Conservation (phyloP, 2,888 invertebrate genomes). For the Orthosia gothica region DNA sequence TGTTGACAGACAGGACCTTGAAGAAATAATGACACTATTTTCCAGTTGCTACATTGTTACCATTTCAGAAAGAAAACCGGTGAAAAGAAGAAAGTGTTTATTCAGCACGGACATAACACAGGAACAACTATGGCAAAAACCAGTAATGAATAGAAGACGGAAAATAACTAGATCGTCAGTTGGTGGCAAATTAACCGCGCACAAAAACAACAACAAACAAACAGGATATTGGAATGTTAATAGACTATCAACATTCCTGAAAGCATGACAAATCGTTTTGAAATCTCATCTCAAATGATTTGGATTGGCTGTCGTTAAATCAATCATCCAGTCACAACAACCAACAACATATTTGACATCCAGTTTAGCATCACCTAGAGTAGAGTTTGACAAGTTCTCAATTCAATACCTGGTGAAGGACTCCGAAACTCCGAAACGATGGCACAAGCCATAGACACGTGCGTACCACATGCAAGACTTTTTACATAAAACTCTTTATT, state of each 20-base stretch:
- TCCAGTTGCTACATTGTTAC: neutral
- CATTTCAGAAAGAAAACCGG: neutral
- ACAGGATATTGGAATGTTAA: neutral
- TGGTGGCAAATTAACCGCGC: too few relatives aligned
- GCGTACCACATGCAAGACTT: constrained; percentile 12
- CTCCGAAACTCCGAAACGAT: too few relatives aligned
- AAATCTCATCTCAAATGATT: constrained; percentile 1
- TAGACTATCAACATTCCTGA: neutral
- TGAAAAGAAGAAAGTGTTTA: neutral
- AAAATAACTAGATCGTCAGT: neutral
- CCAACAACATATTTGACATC: neutral
- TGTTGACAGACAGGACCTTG: neutral
- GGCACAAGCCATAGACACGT: constrained; percentile 20
- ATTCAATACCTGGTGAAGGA: neutral
- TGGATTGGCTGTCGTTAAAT: constrained; percentile 15
- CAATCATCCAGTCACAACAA: constrained; percentile 13
- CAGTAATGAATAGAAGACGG: neutral
- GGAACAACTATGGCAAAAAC: neutral
- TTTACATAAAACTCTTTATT: constrained; percentile 50
- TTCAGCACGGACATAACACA: neutral
- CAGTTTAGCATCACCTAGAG: too few relatives aligned
- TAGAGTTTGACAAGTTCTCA: too few relatives aligned
- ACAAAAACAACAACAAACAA: constrained; percentile 1
- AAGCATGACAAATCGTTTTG: neutral
- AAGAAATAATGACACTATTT: constrained; percentile 17